phyloP scores from a whole-genome alignment of 2,888 invertebrate genomes.

The Phragmatobia fuliginosa region DNA sequence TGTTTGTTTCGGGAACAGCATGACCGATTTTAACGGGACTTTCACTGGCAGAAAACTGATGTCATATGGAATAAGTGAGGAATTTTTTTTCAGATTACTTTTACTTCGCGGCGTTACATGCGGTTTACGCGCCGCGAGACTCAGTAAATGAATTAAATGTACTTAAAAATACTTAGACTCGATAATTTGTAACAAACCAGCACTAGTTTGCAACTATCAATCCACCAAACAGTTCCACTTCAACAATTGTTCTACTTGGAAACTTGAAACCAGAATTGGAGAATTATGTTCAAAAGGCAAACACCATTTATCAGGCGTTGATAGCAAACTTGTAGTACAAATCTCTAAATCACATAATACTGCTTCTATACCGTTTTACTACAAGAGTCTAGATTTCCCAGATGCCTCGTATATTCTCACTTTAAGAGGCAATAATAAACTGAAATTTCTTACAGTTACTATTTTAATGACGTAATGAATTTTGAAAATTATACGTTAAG shows the following conservation, averaged over 20 bases:
- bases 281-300: constrained; percentile 29
- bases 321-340: constrained; percentile 44
- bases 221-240: not conserved
- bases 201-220: not conserved
- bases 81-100: too few species aligned
- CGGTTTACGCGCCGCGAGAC: too few species aligned
- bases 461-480: not conserved
- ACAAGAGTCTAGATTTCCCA: constrained; percentile 69
- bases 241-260: constrained; percentile 14
- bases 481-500: not conserved
- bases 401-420: constrained; percentile 67
- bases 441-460: constrained; percentile 5
- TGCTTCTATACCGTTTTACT: constrained; percentile 52
- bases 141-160: not conserved
- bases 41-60: too few species aligned
- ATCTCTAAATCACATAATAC: constrained; percentile 42
- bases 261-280: constrained; percentile 22
- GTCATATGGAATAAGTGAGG: too few species aligned
- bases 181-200: not conserved
- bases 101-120: too few species aligned
- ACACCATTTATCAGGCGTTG: constrained; percentile 39
- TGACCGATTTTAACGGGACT: too few species aligned
- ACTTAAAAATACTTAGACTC: not conserved
- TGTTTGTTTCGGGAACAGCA: too few species aligned
- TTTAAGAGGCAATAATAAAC: constrained; percentile 60